phyloP scores from a whole-genome alignment of 2,888 invertebrate species.

The Agrotis clavis region DNA sequence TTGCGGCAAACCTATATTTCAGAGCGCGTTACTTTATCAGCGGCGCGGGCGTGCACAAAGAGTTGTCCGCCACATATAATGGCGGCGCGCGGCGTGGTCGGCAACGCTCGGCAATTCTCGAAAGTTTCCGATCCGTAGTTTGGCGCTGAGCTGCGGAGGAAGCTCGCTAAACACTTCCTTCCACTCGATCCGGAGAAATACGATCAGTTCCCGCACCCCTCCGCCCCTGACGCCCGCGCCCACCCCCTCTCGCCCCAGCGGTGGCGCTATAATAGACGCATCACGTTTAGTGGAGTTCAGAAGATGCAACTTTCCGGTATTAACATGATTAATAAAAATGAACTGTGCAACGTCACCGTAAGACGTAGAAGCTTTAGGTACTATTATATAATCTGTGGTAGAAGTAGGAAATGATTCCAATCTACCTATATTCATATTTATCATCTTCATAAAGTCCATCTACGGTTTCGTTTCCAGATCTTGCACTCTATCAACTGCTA shows the following conservation, averaged over 20 bases:
- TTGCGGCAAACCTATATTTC: no score
- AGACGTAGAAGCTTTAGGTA: no score
- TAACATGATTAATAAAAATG: no score
- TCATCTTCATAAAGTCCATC: background rate
- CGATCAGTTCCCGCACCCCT: constrained; percentile 53
- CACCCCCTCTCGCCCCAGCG: background rate
- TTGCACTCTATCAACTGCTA: background rate
- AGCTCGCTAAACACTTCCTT: constrained; percentile 73
- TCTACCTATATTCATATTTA: no score
- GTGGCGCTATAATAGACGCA: background rate
- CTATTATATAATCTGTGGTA: no score
- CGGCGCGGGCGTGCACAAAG: constrained; percentile 18
- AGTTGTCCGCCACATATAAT: background rate
- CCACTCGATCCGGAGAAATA: constrained; percentile 70
- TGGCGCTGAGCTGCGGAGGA: constrained; percentile 49
- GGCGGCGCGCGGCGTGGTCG: constrained; percentile 8
- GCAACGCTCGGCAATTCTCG: constrained; percentile 40
- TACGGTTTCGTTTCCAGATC: background rate
- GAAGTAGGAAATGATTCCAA: no score
- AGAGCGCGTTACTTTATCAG: constrained; percentile 4
- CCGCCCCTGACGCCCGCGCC: background rate
- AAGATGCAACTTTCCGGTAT: constrained; percentile 14
- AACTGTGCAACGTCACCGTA: no score
- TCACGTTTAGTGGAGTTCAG: constrained; percentile 9
- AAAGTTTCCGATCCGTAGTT: constrained; percentile 53